Conservation (phyloP, 2,113 vertebrate genomes). For the Austrofundulus limnaeus region DNA sequence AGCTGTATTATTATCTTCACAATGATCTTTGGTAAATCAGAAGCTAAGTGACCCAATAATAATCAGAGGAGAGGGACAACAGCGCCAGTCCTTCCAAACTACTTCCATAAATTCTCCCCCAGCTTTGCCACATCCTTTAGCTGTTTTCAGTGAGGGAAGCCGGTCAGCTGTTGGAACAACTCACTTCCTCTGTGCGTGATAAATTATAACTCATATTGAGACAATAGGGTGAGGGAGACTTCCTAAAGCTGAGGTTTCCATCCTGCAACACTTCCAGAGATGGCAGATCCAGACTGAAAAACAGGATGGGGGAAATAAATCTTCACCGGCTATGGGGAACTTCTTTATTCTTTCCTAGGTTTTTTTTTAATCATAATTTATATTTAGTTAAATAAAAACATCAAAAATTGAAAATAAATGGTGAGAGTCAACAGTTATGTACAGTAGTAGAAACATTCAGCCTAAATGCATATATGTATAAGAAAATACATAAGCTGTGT, state of each 20-base stretch:
- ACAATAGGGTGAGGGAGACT: slow-evolving; percentile 45
- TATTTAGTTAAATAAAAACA: no score
- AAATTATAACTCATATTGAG: slow-evolving; percentile 53
- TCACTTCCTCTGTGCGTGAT: slow-evolving; percentile 62
- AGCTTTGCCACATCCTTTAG: slow-evolving; percentile 46
- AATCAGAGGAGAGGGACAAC: slow-evolving; percentile 26
- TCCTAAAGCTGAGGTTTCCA: slow-evolving; percentile 62
- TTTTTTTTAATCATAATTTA: slow-evolving; percentile 11
- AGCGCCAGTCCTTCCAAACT: slow-evolving; percentile 35
- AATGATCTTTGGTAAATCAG: slow-evolving; percentile 43
- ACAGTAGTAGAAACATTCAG: no score
- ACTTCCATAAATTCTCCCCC: slow-evolving; percentile 31
- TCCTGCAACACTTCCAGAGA: slow-evolving; percentile 62
- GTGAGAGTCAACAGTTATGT: no score
- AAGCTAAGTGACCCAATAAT: slow-evolving; percentile 39
- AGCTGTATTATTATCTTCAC: slow-evolving; percentile 27
- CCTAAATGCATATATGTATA: no score
- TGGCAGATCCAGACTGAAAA: slow-evolving; percentile 59
- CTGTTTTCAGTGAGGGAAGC: slow-evolving; percentile 56
- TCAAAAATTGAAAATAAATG: no score
- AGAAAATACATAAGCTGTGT: no score
- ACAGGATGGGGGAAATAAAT: slow-evolving; percentile 71
- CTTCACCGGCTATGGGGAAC: slow-evolving; percentile 28
- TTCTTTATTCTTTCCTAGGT: slow-evolving; percentile 31
- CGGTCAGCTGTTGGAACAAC: slow-evolving; percentile 56